Evolutionary conservation across 2,113 vertebrate species (phyloP).

Genomic region (Salvelinus namaycush): DNA sequence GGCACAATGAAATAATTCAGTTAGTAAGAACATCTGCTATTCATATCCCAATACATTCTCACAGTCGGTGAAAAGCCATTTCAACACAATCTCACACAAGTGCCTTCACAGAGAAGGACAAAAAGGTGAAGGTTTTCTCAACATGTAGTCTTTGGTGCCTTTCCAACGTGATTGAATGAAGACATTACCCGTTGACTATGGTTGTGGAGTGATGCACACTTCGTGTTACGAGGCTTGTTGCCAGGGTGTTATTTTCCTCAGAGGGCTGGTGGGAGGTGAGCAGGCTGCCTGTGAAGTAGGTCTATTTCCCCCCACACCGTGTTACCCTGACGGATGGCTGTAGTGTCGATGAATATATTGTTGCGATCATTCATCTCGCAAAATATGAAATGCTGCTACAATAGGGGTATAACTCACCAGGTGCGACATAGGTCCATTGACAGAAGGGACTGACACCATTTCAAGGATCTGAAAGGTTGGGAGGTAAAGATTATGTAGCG

Average conservation of each 20-base stretch:
- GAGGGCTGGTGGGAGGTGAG: background rate
- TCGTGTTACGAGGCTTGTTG: background rate
- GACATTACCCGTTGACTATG: background rate
- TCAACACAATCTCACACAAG: background rate
- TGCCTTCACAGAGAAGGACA: background rate
- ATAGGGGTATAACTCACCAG: slow-evolving; percentile 65
- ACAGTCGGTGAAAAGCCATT: no score
- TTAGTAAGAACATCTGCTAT: no score
- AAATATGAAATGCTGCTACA: slow-evolving; percentile 64
- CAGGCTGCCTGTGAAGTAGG: background rate
- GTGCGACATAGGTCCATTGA: slow-evolving; percentile 27
- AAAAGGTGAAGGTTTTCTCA: background rate
- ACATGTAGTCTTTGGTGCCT: background rate
- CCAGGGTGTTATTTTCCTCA: slow-evolving; percentile 12
- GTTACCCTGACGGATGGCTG: slow-evolving; percentile 63
- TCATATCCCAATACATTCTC: no score
- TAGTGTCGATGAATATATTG: slow-evolving; percentile 65
- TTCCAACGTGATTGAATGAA: slow-evolving; percentile 8
- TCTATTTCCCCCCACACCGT: slow-evolving; percentile 10
- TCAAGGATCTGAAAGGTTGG: slow-evolving; percentile 25
- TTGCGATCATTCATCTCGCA: slow-evolving; percentile 71
- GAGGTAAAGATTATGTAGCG: no score
- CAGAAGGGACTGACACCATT: slow-evolving; percentile 32
- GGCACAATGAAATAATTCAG: no score
- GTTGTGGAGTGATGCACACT: slow-evolving; percentile 10